phyloP scores from a whole-genome alignment of 2,113 vertebrate species.

The Sinosuthora webbiana region DNA sequence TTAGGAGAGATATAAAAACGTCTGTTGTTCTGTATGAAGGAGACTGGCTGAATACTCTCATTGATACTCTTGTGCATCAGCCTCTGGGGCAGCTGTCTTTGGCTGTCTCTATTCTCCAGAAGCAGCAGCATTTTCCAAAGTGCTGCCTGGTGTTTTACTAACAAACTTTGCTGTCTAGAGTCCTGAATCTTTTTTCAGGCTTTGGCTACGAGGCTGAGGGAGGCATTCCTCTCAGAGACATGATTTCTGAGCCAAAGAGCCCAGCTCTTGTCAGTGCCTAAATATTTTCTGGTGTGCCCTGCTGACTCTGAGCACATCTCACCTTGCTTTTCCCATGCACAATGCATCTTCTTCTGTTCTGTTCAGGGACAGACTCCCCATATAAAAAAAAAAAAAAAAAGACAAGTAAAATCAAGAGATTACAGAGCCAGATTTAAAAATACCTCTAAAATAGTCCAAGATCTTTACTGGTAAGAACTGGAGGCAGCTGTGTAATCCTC shows the following conservation, averaged over 20 bases:
- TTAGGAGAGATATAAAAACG: not conserved
- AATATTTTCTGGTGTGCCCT: not conserved
- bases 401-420: conserved; percentile 37
- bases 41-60: not conserved
- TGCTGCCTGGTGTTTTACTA: not conserved
- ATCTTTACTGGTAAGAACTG: conserved; percentile 31
- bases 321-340: not conserved
- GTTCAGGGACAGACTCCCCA: not conserved
- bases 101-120: not conserved
- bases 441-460: conserved; percentile 18
- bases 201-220: not conserved
- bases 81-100: not conserved
- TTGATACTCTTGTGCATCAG: not conserved
- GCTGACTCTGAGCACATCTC: not conserved
- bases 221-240: not conserved
- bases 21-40: not conserved
- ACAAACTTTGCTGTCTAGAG: not conserved
- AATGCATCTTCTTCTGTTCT: not conserved
- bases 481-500: conserved; percentile 47
- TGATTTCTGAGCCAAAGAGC: not conserved
- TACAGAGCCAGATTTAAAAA: conserved; percentile 38
- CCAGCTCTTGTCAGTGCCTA: not conserved
- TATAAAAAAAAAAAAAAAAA: conserved; percentile 30
- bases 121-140: not conserved
- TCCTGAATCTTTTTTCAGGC: not conserved